These are phyloP conservation scores for Cyphomyrmex costatus DNA, from an alignment of 1,140 invertebrate genomes.

Conservation along the genomic window DNA sequence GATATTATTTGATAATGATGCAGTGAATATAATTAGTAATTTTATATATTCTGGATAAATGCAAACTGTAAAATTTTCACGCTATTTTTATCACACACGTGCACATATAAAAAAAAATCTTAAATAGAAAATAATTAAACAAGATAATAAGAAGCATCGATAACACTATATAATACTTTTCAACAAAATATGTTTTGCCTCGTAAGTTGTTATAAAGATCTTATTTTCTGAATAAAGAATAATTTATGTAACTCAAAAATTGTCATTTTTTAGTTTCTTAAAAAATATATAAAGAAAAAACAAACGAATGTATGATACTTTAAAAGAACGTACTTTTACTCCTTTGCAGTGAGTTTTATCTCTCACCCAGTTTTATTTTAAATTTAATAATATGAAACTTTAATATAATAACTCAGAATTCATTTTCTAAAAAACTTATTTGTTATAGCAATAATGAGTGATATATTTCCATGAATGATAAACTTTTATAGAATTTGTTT, in stretches of 20 bases:
- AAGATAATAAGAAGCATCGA: background rate
- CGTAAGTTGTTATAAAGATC: background rate
- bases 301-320: too few species aligned
- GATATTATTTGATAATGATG: conserved; percentile 1
- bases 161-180: background rate
- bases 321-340: too few species aligned
- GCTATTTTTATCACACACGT: background rate
- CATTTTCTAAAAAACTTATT: too few species aligned
- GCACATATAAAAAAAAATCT: background rate
- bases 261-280: too few species aligned
- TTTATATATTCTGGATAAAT: background rate
- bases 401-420: too few species aligned
- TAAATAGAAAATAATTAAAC: background rate
- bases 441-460: too few species aligned
- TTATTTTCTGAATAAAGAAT: background rate
- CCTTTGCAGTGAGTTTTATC: too few species aligned
- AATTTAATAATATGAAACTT: too few species aligned
- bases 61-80: background rate
- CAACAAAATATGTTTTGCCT: background rate
- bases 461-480: background rate
- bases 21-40: conserved; percentile 13
- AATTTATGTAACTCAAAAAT: background rate
- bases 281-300: too few species aligned
- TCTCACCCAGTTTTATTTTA: too few species aligned
- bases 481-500: background rate